A percentile compares a stretch with the other conserved stretches of the same genome.
These are phyloP conservation scores for Arrhopalites spinosus DNA, from an alignment of 2,888 invertebrate species.

Conservation along the genomic window DNA sequence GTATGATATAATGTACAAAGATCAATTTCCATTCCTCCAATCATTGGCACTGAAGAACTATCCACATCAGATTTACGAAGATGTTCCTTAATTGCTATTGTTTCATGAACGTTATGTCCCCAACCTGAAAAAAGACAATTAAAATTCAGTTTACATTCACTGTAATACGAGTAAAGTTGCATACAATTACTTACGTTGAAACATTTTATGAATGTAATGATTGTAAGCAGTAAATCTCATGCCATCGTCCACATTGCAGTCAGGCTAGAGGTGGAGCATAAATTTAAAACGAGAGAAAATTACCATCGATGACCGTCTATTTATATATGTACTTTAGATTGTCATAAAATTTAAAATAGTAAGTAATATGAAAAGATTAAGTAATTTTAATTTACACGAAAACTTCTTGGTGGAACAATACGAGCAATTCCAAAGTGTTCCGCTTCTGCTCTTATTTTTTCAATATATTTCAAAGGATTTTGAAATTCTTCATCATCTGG, in stretches of 20 bases:
- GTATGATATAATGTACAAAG: constrained; percentile 82
- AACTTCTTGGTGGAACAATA: constrained; percentile 79
- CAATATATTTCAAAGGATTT: constrained; percentile 84
- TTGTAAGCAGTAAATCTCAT: constrained; percentile 85
- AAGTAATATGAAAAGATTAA: neutral
- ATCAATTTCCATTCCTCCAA: constrained; percentile 87
- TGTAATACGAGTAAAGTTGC: neutral
- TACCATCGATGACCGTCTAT: no score
- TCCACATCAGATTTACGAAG: constrained; percentile 48
- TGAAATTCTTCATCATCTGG: constrained; percentile 82
- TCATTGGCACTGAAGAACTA: constrained; percentile 62
- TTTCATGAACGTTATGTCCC: constrained; percentile 84
- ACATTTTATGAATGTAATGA: constrained; percentile 87
- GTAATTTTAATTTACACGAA: constrained; percentile 63
- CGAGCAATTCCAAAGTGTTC: constrained; percentile 84
- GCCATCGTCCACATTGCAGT: constrained; percentile 81
- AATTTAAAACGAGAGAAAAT: no score
- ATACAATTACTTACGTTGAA: constrained; percentile 64
- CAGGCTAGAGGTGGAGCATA: constrained; percentile 67
- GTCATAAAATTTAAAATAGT: neutral
- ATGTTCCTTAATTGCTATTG: constrained; percentile 72
- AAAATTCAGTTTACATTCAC: neutral
- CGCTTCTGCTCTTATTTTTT: constrained; percentile 75
- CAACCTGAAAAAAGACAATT: constrained; percentile 61
- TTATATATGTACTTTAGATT: no score